phyloP scores from a whole-genome alignment of 1,140 invertebrate species.

The Micrasema minimum region DNA sequence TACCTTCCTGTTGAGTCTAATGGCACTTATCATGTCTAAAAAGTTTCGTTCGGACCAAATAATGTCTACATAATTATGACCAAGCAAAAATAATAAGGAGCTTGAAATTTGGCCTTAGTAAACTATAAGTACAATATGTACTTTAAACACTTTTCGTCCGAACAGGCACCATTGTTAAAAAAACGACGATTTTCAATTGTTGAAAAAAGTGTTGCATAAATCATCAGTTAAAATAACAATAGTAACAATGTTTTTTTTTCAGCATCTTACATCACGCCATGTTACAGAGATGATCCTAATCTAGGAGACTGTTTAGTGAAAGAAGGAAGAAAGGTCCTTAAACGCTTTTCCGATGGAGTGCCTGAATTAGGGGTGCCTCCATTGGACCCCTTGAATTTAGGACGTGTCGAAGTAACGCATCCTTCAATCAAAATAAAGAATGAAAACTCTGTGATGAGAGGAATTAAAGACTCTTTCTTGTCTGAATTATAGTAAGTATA shows the following conservation, averaged over 20 bases:
- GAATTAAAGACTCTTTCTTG: conserved; percentile 2
- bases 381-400: conserved; percentile 67
- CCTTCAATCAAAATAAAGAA: not conserved
- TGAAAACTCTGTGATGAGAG: conserved; percentile 10
- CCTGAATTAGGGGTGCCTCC: conserved; percentile 66
- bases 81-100: too few relatives aligned
- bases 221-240: too few relatives aligned
- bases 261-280: conserved; percentile 60
- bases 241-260: conserved; percentile 16
- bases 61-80: too few relatives aligned
- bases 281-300: conserved; percentile 58
- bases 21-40: too few relatives aligned
- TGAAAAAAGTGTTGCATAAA: too few relatives aligned
- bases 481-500: conserved; percentile 30
- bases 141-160: too few relatives aligned
- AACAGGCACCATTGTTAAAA: too few relatives aligned
- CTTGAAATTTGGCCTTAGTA: too few relatives aligned
- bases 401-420: conserved; percentile 33
- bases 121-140: too few relatives aligned
- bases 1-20: too few relatives aligned
- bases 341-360: conserved; percentile 65
- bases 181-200: too few relatives aligned
- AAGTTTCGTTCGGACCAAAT: too few relatives aligned
- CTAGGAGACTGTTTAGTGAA: conserved; percentile 58
- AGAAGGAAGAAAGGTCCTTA: conserved; percentile 61